Evolutionary conservation across 2,888 invertebrate species (phyloP).

Genomic region (Autographa pulchrina): DNA sequence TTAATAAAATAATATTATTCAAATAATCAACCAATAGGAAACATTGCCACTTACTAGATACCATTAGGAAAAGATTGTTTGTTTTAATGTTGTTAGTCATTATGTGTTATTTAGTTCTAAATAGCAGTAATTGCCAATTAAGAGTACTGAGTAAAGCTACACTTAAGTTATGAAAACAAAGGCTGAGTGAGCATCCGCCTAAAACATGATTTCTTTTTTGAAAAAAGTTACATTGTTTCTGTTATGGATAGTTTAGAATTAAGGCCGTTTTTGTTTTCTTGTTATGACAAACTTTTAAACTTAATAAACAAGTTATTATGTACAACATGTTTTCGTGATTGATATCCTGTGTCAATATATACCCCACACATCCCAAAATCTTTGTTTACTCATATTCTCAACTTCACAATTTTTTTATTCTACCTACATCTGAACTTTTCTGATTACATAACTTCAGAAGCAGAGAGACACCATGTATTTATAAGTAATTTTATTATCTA

Average conservation of each 20-base stretch:
- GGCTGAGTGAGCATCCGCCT: background rate
- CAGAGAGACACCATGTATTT: background rate
- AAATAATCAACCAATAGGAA: background rate
- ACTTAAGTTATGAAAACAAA: background rate
- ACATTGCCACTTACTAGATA: background rate
- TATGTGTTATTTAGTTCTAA: slow-evolving; percentile 26
- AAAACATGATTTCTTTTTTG: slow-evolving; percentile 44
- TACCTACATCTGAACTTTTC: background rate
- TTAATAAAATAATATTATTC: background rate
- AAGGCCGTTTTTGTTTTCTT: slow-evolving; percentile 16
- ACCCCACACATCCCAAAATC: too few relatives aligned
- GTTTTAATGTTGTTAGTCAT: slow-evolving; percentile 18
- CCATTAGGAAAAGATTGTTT: background rate
- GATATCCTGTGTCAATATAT: background rate
- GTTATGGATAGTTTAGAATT: background rate
- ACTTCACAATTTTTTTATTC: too few relatives aligned
- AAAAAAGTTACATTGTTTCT: slow-evolving; percentile 38
- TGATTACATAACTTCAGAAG: too few relatives aligned
- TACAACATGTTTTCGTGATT: background rate
- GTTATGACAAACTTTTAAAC: slow-evolving; percentile 7
- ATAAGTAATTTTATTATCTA: slow-evolving; percentile 17
- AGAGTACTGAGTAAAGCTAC: slow-evolving; percentile 21
- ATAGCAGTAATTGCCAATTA: slow-evolving; percentile 43
- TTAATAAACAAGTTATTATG: slow-evolving; percentile 30
- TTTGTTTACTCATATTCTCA: too few relatives aligned